phyloP scores from a whole-genome alignment of 2,888 invertebrate genomes.

The Lepidochitona cinerea region DNA sequence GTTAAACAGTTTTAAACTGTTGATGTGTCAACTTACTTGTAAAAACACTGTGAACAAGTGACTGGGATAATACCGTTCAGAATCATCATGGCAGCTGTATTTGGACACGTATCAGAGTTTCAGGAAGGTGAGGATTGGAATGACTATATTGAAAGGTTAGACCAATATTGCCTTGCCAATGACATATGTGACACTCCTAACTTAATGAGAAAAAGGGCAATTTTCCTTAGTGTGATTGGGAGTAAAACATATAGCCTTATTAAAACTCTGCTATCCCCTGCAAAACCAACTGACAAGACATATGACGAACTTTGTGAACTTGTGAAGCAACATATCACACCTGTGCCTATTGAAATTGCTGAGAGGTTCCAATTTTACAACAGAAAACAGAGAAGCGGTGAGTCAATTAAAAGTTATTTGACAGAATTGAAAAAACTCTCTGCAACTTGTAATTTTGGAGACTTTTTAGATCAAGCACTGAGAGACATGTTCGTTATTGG shows the following conservation, averaged over 20 bases:
- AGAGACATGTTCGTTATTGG: slow-evolving; percentile 1
- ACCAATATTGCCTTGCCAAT: neutral
- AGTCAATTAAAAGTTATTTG: neutral
- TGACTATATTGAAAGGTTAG: neutral
- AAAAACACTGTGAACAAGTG: neutral
- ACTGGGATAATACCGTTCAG: no score
- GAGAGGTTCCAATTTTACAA: slow-evolving; percentile 4
- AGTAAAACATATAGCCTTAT: neutral
- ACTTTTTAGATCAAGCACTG: neutral
- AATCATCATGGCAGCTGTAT: neutral
- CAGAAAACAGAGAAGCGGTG: neutral
- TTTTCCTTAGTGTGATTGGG: neutral
- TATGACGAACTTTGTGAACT: neutral
- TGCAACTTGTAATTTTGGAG: neutral
- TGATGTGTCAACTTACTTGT: neutral
- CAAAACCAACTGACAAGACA: neutral
- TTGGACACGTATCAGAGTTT: neutral
- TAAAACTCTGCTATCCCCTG: neutral
- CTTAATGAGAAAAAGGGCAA: neutral
- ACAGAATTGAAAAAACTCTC: neutral
- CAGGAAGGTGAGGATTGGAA: neutral
- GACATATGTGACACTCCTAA: neutral
- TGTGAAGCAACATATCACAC: neutral
- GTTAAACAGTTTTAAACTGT: neutral
- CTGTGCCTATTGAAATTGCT: neutral